Evolutionary conservation across 2,888 invertebrate species (phyloP), one percentile per base, ranked within the genome.

Genomic region (Oligia fasciuncula): DNA sequence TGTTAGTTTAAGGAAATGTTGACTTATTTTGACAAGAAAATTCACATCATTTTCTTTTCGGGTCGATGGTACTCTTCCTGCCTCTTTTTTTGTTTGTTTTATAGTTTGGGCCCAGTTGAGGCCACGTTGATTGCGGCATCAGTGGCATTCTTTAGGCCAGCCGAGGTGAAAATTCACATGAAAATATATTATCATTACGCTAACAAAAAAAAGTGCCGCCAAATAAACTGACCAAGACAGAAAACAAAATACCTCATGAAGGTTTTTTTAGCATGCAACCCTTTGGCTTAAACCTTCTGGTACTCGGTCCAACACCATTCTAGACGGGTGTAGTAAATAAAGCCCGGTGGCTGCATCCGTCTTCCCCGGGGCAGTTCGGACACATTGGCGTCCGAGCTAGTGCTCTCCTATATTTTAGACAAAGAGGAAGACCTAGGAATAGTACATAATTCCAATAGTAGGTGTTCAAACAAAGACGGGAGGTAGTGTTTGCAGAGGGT

Each of bases 301-400:
- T 49, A 67, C 51, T 46, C 40, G 49, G 43, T 80, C 66, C 43
- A 74, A 77, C 79, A 79, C 81, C 72, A 70, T 83, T 86, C 75
- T 83, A 85, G 77, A 80, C 80, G 78, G 73, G 67, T 81, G 72
- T 80, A 86, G 85, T 90, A 87, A 89, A 89, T 89, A 89, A 91
- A 89, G 81, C 77, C 73, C 77, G 78, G 72, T 76, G 81, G 88
- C 86, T 87, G 87, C 89, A 91, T 93, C 83, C 83, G 83, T 91
- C 91, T 88, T 85, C 29, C 76, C 76, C 83, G 83, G 68, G 84
- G 72, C 81, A 80, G 77, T 76, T 80, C 68, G 80, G 83, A 73
- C 79, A 84, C 79, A 72, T 78, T 29, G 72, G 65, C 60, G 60
- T 79, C 69, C 35, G 60, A 73, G 73, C 69, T 77, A 81, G 67